These are phyloP conservation scores for Rhinolophus sinicus DNA, from an alignment of 2,113 vertebrate genomes.

Conservation along the genomic window DNA sequence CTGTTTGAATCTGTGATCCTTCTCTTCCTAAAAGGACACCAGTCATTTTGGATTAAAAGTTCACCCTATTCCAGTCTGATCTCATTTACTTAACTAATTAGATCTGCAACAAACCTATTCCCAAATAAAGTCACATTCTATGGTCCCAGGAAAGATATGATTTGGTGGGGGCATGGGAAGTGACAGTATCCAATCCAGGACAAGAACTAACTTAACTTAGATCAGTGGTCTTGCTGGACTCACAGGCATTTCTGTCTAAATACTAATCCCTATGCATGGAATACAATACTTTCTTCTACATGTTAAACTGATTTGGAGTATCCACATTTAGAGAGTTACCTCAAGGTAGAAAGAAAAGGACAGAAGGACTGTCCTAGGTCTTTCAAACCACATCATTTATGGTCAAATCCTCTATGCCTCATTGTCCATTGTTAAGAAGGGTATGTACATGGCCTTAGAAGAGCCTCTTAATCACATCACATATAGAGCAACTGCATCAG, in stretches of 20 bases:
- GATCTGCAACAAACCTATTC: background rate
- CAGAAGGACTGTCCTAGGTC: background rate
- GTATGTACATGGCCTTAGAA: background rate
- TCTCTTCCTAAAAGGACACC: background rate
- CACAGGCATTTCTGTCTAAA: background rate
- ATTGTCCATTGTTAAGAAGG: background rate
- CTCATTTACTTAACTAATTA: background rate
- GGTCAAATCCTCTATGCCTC: background rate
- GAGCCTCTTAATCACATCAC: constrained; percentile 38
- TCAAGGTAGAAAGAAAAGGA: background rate
- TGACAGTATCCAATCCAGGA: rapidly evolving
- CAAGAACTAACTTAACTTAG: background rate
- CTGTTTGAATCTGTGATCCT: background rate
- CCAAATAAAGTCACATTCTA: background rate
- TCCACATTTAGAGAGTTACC: background rate
- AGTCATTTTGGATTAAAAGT: background rate
- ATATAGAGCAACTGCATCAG: background rate
- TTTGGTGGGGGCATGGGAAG: too few species aligned
- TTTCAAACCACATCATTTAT: background rate
- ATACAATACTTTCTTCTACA: background rate
- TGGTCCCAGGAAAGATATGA: background rate
- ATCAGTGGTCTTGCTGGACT: background rate
- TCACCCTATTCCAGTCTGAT: background rate
- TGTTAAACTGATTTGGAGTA: background rate
- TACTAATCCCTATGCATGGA: background rate